phyloP scores from a whole-genome alignment of 2,888 invertebrate species.

The Macrophya alboannulata region DNA sequence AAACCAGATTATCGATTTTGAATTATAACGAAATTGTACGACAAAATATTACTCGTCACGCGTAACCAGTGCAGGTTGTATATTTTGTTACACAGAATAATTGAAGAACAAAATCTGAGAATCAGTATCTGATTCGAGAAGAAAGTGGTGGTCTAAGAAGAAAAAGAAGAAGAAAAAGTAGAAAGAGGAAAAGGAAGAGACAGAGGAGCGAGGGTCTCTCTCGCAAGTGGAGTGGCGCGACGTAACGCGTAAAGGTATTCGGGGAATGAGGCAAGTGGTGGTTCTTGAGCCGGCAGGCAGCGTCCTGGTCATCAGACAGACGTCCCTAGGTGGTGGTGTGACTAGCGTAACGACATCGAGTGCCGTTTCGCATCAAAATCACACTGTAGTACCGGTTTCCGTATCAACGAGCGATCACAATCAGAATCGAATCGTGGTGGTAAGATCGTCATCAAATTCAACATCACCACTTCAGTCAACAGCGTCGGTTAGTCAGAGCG shows the following conservation, averaged over 20 bases:
- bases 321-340: constrained; percentile 71
- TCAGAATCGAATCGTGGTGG: constrained; percentile 78
- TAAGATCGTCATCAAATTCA: constrained; percentile 73
- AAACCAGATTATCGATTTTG: neutral
- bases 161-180: neutral
- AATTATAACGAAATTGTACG: neutral
- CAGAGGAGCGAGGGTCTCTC: neutral
- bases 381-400: constrained; percentile 69
- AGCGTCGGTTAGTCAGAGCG: constrained; percentile 44
- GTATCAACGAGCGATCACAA: constrained; percentile 76
- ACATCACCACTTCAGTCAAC: constrained; percentile 37
- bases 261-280: constrained; percentile 76
- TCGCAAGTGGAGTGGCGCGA: constrained; percentile 25
- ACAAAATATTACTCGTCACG: neutral
- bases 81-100: constrained; percentile 25
- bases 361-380: constrained; percentile 71
- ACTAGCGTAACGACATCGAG: constrained; percentile 69
- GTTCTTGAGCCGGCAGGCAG: constrained; percentile 78
- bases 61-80: constrained; percentile 16
- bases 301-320: constrained; percentile 78
- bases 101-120: neutral
- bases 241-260: constrained; percentile 28
- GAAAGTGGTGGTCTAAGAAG: neutral
- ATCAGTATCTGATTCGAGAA: neutral
- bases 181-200: neutral